Base-by-base conservation (phyloP, 2,888 invertebrate species). In the Eristalinus sepulchralis region DNA sequence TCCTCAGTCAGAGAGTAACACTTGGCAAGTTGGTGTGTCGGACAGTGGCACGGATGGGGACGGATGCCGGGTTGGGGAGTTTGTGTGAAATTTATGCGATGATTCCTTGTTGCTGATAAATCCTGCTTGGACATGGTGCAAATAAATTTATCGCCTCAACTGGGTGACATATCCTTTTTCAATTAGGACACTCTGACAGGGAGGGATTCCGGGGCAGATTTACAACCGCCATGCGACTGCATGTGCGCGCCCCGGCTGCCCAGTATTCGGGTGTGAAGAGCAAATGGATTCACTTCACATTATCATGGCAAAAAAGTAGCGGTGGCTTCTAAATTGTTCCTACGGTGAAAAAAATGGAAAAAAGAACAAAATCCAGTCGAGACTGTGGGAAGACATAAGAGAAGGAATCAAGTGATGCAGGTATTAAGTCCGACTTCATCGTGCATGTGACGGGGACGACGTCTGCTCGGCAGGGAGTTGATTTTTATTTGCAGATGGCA, bases 101-200 rank as follows among this genome's bases (percentile, higher is more conserved):
- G 82, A 85, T 82, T 85, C 77, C 85, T 73, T 85, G 77, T 80
- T 78, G 73, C 85, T 77, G 77, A 82, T 85, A 85, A 82, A 82
- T 85, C 64, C 60, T 39, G 57, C 68, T 85, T 55, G 64, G 67
- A 77, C 62, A 77, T 85, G 62, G 70, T 73, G 67, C 33, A 77
- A 22, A 70, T 66, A 82, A 82, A 85, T 85, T 85, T 82, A 85
- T 82, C 73, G 85, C 73, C 22, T 70, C 67, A 24, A 68, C 82
- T 22, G 53, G 73, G 70, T 70, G 82, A 82, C 77, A 73, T 73
- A 82, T 85, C 81, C 85, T 85, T 85, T 85, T 85, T 82, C 85
- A 85, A 85, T 85, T 85, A 85, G 81, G 72, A 77, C 64, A 55
- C 20, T 31, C 59, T 68, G 36, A 60, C 39, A 53, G 10, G 27